phyloP scores from a whole-genome alignment of 1,140 invertebrate genomes.

The Parapsyche elsis region DNA sequence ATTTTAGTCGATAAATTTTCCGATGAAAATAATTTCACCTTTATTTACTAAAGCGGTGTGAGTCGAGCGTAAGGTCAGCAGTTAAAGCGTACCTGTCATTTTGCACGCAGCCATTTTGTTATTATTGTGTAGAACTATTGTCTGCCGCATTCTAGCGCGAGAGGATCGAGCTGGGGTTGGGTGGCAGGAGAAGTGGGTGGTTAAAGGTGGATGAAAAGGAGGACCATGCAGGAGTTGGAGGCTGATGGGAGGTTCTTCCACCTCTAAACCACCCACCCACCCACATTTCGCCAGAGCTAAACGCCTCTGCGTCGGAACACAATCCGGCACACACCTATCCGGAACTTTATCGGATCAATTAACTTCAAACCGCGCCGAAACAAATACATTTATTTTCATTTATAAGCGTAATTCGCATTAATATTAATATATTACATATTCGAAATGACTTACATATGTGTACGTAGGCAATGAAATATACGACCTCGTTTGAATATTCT shows the following conservation, averaged over 20 bases:
- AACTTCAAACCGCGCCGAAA: background rate
- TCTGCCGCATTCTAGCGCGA: constrained; percentile 43
- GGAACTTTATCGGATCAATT: constrained; percentile 23
- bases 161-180: background rate
- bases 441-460: background rate
- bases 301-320: constrained; percentile 10
- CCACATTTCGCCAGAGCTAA: constrained; percentile 16
- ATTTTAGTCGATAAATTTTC: no score
- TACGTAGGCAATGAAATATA: no score
- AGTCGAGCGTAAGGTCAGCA: background rate
- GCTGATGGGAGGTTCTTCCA: background rate
- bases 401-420: background rate
- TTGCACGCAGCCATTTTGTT: constrained; percentile 52
- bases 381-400: background rate
- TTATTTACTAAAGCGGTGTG: background rate
- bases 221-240: background rate
- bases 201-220: background rate
- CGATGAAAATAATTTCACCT: background rate
- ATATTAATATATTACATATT: background rate
- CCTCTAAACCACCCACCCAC: background rate
- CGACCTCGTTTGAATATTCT: no score
- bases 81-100: constrained; percentile 50
- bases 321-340: background rate
- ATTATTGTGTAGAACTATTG: constrained; percentile 53
- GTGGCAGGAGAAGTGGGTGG: background rate